Base-by-base conservation (phyloP, 2,113 vertebrate genomes). In the Halcyon malimbica region DNA sequence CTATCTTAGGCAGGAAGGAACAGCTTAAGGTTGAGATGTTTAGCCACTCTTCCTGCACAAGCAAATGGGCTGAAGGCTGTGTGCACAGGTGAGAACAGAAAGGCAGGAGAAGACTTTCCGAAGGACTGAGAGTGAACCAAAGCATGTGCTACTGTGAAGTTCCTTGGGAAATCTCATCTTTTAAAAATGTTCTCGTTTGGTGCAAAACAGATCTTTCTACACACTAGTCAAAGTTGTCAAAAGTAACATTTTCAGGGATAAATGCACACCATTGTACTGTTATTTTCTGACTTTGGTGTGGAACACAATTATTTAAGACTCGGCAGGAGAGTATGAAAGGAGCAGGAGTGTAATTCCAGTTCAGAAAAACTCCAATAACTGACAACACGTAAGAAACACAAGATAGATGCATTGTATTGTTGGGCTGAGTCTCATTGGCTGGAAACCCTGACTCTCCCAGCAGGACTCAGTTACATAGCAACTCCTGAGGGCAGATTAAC, bases 1-100 rank as follows among this genome's bases (percentile, higher is more conserved):
- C 80, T 81, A 92, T 78, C 90, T 96, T 33, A 57, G 92, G 76
- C 87, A 90, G 95, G 77, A 98, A 97, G 91, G 85, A 97, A 94
- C 57, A 60, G 83, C 90, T 96, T 90, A 76, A 50, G 62, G 17
- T 20, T 83, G 65, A 95, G 89, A 69, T 10, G 10, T 76, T 85
- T 53, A 82, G 80, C 57, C 69, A n/a, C 28, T 87, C 80, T 64
- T 90, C 53, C 81, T 76, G 37, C 17, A 21, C 54, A 84, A 65
- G 54, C 48, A 76, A 82, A 79, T 7, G 25, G 10, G 13, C 24
- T 33, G 60, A 65, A 79, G 63, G 46, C 57, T 65, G 50, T 10
- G 0, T 24, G 16, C 20, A 35, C 57, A 83, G 63, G 77, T 89
- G 63, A 89, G 65, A 87, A 89, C 21, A 82, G 16, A 65, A 50